These are phyloP conservation scores for Alethe diademata DNA, from an alignment of 2,113 vertebrate species.

Conservation along the genomic window DNA sequence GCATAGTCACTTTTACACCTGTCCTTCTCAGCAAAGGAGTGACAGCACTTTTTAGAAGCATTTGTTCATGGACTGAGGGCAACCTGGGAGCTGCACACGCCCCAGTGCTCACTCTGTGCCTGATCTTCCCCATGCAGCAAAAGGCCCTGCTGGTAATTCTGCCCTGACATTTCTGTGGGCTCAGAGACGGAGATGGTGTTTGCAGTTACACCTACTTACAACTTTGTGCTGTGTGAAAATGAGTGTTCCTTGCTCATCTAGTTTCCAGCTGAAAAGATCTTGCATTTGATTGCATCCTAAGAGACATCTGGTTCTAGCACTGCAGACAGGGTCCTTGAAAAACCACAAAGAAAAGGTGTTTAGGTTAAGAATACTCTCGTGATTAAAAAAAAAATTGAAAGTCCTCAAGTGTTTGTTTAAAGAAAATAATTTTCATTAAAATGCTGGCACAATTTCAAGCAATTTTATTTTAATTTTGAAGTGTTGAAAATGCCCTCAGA, in stretches of 20 bases:
- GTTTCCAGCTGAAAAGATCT: not conserved
- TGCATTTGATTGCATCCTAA: not conserved
- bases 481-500: slow-evolving; percentile 27
- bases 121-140: not conserved
- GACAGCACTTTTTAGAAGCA: not conserved
- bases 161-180: not conserved
- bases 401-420: not conserved
- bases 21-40: not conserved
- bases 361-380: slow-evolving; percentile 1
- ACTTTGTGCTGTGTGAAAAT: not conserved
- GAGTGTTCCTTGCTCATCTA: not conserved
- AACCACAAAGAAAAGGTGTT: slow-evolving; percentile 7
- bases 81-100: not conserved
- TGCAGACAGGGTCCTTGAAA: not conserved
- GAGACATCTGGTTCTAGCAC: not conserved
- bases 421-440: slow-evolving; percentile 25
- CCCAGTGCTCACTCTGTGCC: not conserved
- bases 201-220: not conserved
- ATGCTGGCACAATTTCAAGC: slow-evolving; percentile 13
- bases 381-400: slow-evolving; percentile 2
- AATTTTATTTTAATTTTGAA: slow-evolving; percentile 18
- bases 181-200: not conserved
- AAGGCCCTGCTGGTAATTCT: not conserved
- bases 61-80: not conserved
- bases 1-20: not conserved